Conservation (phyloP, 2,888 invertebrate species). For the Aplocera efformata region DNA sequence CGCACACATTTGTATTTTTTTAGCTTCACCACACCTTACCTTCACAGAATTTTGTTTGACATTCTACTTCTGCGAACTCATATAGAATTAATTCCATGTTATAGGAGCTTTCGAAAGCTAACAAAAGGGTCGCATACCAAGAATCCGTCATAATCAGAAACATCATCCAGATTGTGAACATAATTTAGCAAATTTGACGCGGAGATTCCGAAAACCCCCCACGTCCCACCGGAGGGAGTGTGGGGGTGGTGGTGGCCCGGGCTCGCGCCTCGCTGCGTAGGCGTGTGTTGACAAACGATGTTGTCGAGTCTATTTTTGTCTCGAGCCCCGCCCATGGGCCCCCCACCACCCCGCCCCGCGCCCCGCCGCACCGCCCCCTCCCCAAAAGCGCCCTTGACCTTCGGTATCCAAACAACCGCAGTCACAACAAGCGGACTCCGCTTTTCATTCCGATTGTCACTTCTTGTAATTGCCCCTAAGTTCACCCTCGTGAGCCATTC, state of each 20-base stretch:
- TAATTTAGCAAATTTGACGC: conserved; percentile 34
- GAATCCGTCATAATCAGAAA: conserved; percentile 26
- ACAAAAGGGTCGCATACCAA: conserved; percentile 21
- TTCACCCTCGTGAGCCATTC: too few species aligned
- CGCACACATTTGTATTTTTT: too few species aligned
- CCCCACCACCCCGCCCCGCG: conserved; percentile 30
- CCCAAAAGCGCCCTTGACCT: conserved; percentile 68
- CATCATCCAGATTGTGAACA: conserved; percentile 33
- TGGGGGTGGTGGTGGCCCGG: conserved; percentile 15
- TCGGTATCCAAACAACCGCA: conserved; percentile 76
- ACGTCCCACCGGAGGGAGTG: not conserved
- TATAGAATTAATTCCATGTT: too few species aligned
- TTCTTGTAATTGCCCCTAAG: not conserved
- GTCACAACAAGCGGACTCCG: conserved; percentile 64
- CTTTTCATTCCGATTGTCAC: conserved; percentile 39
- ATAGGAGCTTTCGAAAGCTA: conserved; percentile 11
- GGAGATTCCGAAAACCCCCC: conserved; percentile 25
- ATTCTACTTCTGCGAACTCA: too few species aligned
- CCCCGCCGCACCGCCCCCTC: conserved; percentile 31
- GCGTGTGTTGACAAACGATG: conserved; percentile 78
- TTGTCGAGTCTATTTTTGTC: conserved; percentile 65
- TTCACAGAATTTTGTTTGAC: too few species aligned
- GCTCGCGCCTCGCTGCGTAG: conserved; percentile 52
- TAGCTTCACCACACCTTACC: too few species aligned
- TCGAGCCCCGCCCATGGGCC: conserved; percentile 48